Evolutionary conservation across 2,113 vertebrate species (phyloP).

Genomic region (Laticauda laticaudata): DNA sequence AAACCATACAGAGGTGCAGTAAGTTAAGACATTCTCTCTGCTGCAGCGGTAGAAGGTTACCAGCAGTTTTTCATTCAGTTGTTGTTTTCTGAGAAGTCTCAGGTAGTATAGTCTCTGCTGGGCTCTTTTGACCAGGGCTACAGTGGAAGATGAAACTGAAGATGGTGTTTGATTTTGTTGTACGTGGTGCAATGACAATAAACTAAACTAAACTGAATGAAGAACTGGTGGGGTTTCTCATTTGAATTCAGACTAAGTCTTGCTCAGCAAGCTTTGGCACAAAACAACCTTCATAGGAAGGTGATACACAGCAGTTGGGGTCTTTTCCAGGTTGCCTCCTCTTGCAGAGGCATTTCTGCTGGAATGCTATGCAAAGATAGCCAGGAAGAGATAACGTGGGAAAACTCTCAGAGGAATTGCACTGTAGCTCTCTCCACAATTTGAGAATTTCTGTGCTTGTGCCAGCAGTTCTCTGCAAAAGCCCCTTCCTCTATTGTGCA

Average conservation of each 20-base stretch:
- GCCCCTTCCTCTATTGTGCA: neutral
- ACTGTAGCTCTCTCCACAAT: neutral
- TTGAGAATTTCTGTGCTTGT: neutral
- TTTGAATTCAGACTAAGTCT: neutral
- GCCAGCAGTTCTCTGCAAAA: neutral
- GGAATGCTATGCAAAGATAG: neutral
- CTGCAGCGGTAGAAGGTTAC: too few relatives aligned
- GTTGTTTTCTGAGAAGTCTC: too few relatives aligned
- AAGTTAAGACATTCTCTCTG: too few relatives aligned
- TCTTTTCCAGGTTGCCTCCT: neutral
- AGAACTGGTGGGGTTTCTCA: neutral
- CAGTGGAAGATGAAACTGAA: too few relatives aligned
- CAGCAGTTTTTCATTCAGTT: too few relatives aligned
- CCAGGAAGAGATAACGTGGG: neutral
- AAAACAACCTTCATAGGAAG: neutral
- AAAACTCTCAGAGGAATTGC: neutral
- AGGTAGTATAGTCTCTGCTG: too few relatives aligned
- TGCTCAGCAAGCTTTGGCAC: neutral
- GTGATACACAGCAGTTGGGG: neutral
- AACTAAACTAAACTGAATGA: neutral
- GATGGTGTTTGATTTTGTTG: too few relatives aligned
- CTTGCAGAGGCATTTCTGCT: neutral
- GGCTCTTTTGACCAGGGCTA: too few relatives aligned
- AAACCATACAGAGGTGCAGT: too few relatives aligned
- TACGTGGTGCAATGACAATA: too few relatives aligned